Conservation (phyloP, 2,113 vertebrate species). For the Lophius piscatorius region DNA sequence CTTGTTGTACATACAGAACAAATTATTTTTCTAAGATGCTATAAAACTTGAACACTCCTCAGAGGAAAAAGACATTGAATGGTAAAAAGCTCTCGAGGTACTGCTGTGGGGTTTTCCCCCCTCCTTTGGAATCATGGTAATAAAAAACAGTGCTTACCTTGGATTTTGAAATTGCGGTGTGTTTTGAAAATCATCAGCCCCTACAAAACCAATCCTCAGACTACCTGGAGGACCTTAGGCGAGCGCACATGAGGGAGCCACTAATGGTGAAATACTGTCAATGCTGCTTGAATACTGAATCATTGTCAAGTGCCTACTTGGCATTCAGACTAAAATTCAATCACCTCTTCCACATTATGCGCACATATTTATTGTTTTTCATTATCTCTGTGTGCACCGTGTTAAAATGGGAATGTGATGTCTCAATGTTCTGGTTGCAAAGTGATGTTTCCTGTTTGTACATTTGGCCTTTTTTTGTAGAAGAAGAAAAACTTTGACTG, state of each 20-base stretch:
- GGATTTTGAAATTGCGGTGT: constrained; percentile 48
- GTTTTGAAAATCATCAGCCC: constrained; percentile 41
- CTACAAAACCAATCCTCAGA: constrained; percentile 34
- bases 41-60: constrained; percentile 65
- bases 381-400: constrained; percentile 72
- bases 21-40: constrained; percentile 82
- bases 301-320: constrained; percentile 54
- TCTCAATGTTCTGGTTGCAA: constrained; percentile 77
- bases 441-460: constrained; percentile 84
- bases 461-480: constrained; percentile 76
- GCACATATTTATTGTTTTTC: constrained; percentile 61
- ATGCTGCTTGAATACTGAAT: constrained; percentile 64
- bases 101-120: no score
- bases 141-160: constrained; percentile 47
- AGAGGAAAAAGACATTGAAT: constrained; percentile 37
- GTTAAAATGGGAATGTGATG: constrained; percentile 76
- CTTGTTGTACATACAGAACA: constrained; percentile 77
- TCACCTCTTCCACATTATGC: constrained; percentile 44
- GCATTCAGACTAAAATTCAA: constrained; percentile 61
- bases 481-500: constrained; percentile 67
- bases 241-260: constrained; percentile 24
- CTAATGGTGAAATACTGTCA: constrained; percentile 38
- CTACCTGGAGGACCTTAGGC: constrained; percentile 41
- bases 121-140: constrained; percentile 41
- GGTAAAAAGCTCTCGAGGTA: constrained; percentile 40